These are phyloP conservation scores for Dolichopus griseipennis DNA, from an alignment of 2,888 invertebrate genomes.

Conservation along the genomic window DNA sequence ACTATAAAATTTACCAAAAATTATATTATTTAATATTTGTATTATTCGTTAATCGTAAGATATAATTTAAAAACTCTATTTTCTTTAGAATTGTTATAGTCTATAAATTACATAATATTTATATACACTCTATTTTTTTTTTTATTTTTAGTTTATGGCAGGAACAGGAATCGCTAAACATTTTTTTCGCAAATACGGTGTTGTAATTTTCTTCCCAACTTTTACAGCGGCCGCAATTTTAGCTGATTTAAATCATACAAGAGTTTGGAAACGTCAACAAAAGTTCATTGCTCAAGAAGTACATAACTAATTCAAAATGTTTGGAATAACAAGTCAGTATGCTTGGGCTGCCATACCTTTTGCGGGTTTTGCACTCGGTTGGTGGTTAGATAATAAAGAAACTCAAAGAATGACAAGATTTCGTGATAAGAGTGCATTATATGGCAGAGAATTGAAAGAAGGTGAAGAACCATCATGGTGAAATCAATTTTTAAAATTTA, in stretches of 20 bases:
- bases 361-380: slow-evolving; percentile 52
- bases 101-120: not conserved
- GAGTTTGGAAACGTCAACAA: slow-evolving; percentile 56
- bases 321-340: slow-evolving; percentile 50
- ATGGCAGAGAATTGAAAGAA: slow-evolving; percentile 55
- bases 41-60: not conserved
- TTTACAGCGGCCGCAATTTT: slow-evolving; percentile 52
- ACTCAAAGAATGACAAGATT: slow-evolving; percentile 61
- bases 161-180: not conserved
- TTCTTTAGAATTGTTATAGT: not conserved
- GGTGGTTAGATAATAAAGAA: slow-evolving; percentile 58
- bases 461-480: slow-evolving; percentile 66
- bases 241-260: slow-evolving; percentile 64
- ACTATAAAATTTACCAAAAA: too few relatives aligned
- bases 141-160: slow-evolving; percentile 3
- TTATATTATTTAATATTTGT: too few relatives aligned
- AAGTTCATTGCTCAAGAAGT: slow-evolving; percentile 23
- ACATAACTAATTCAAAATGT: slow-evolving; percentile 31
- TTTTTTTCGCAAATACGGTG: slow-evolving; percentile 49
- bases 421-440: slow-evolving; percentile 72
- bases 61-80: not conserved
- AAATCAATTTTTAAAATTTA: slow-evolving; percentile 8
- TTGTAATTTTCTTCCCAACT: slow-evolving; percentile 60
- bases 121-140: not conserved
- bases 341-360: slow-evolving; percentile 48